These are phyloP conservation scores for Tortricodes alternella DNA, from an alignment of 2,888 invertebrate genomes.

Conservation along the genomic window DNA sequence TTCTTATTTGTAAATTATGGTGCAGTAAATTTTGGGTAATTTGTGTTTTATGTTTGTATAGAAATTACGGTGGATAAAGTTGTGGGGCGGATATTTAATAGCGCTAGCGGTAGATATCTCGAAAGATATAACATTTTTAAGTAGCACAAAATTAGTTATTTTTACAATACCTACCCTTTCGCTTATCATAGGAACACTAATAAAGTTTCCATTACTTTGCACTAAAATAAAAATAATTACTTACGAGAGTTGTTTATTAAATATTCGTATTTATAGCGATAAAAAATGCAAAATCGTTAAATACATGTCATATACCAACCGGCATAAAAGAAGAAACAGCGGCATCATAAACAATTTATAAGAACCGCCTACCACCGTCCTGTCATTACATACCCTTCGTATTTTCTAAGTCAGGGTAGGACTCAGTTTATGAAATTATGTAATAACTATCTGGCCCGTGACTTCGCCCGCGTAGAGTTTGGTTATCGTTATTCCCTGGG, in stretches of 20 bases:
- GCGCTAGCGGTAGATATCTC: too few relatives aligned
- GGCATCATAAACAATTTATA: slow-evolving; percentile 27
- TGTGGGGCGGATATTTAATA: too few relatives aligned
- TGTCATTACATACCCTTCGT: slow-evolving; percentile 27
- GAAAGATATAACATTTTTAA: too few relatives aligned
- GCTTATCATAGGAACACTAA: too few relatives aligned
- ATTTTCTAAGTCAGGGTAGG: not conserved
- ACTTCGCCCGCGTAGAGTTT: too few relatives aligned
- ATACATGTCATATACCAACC: not conserved
- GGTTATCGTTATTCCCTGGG: too few relatives aligned
- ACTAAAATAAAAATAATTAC: too few relatives aligned
- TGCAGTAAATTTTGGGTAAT: not conserved
- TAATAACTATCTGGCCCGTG: not conserved
- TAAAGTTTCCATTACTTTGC: too few relatives aligned
- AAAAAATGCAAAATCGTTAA: not conserved
- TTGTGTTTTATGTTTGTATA: not conserved
- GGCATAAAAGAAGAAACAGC: slow-evolving; percentile 15
- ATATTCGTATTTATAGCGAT: too few relatives aligned
- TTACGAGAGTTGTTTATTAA: too few relatives aligned
- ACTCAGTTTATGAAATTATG: not conserved
- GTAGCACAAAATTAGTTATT: too few relatives aligned
- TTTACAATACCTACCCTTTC: too few relatives aligned
- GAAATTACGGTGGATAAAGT: not conserved
- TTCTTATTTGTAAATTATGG: not conserved
- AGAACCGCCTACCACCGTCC: slow-evolving; percentile 23